Evolutionary conservation across 2,113 vertebrate species (phyloP).

Genomic region (Sapayoa aenigma): DNA sequence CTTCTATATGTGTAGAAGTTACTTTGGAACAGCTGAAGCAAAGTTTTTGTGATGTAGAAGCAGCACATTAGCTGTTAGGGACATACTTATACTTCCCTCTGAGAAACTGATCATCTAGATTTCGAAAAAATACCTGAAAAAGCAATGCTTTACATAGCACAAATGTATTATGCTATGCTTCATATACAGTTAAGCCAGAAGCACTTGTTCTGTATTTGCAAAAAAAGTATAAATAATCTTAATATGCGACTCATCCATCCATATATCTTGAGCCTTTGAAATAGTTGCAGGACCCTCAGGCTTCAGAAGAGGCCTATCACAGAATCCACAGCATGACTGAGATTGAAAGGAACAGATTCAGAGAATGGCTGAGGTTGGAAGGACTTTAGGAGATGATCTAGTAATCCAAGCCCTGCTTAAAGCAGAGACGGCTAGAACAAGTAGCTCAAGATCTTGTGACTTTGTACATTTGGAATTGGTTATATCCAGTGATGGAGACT

Average conservation of each 20-base stretch:
- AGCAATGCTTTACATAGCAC: neutral
- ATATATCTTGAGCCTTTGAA: neutral
- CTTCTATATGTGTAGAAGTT: neutral
- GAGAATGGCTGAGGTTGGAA: neutral
- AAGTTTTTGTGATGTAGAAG: neutral
- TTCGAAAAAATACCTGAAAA: neutral
- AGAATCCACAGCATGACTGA: neutral
- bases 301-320: neutral
- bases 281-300: neutral
- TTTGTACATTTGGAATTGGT: neutral
- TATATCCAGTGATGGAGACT: neutral
- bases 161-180: neutral
- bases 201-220: neutral
- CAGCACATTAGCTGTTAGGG: neutral
- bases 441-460: neutral
- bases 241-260: neutral
- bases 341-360: neutral
- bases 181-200: neutral
- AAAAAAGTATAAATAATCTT: neutral
- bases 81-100: neutral
- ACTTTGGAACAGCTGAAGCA: neutral
- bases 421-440: neutral
- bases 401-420: neutral
- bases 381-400: neutral
- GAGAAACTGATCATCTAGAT: neutral